A percentile compares a stretch with the other conserved stretches of the same genome.
Evolutionary conservation across 2,113 vertebrate species (phyloP).

Genomic region (Pica pica): DNA sequence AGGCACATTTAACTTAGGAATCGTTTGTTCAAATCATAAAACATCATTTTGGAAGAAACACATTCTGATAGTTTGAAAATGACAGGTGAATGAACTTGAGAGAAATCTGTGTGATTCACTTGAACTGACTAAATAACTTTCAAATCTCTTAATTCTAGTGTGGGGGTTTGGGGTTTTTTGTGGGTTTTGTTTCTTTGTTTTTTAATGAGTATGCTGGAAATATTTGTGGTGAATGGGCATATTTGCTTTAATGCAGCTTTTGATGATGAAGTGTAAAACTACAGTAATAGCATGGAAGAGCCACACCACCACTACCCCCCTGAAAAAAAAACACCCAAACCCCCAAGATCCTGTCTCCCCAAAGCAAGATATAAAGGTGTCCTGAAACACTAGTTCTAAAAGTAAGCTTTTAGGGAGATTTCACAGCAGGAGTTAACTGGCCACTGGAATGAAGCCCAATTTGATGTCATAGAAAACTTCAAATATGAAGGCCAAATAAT

Average conservation of each 20-base stretch:
- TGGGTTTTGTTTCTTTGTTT: accelerated
- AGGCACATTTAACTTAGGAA: background rate
- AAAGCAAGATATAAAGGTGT: background rate
- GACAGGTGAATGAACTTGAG: background rate
- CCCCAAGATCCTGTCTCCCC: background rate
- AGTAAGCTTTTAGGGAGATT: background rate
- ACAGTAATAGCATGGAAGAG: background rate
- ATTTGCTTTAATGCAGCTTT: background rate
- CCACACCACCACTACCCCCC: accelerated
- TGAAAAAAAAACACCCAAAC: background rate
- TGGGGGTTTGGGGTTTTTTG: accelerated
- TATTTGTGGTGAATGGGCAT: background rate
- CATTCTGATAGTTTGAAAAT: background rate
- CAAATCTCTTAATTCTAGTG: background rate
- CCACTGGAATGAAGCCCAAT: background rate
- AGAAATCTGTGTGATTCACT: background rate
- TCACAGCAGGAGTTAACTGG: background rate
- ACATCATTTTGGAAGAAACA: background rate
- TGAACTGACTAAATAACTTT: background rate
- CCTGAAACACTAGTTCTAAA: background rate
- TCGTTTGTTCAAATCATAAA: background rate
- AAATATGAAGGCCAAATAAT: background rate
- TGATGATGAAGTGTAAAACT: background rate
- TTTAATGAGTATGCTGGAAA: background rate
- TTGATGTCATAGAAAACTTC: background rate